Base-by-base conservation (phyloP, 2,888 invertebrate species). In the Neria commutata region DNA sequence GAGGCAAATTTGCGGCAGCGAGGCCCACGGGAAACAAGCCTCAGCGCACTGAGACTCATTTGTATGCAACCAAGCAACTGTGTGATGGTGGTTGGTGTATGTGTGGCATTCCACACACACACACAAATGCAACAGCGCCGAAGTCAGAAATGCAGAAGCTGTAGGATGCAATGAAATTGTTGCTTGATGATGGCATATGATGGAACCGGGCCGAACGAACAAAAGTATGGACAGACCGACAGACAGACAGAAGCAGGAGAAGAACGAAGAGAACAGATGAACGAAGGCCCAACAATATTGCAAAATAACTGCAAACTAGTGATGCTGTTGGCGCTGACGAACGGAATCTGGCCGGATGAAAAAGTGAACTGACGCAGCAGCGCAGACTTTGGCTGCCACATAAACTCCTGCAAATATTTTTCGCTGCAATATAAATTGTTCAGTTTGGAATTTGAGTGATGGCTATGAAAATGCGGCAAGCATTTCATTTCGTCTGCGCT, bases 41-140 rank as follows among this genome's bases (percentile, higher is more conserved):
- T n/a, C n/a, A n/a, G 16, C 53, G 40, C 54, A 29, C 45, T 50
- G 69, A 71, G 67, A 67, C 70, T 71, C 72, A 72, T 71, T 71
- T 72, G 64, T 67, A 71, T 71, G 71, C 70, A 71, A 67, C 66
- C 70, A 64, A 64, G 72, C 70, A 72, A 69, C 71, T n/a, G 69
- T 71, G 72, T 70, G 69, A 70, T 69, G 67, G 69, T 69, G 70
- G 72, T 60, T 67, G 61, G 49, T 58, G 63, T 60, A 66, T 56
- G 63, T 68, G 65, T 53, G n/a, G n/a, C n/a, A n/a, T n/a, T n/a
- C n/a, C 29, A 11, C 29, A 6, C 29, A 29, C 29, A 29, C 6
- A 11, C 29, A 29, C 29, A 29, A 8, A 29, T 29, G 29, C 29
- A 29, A 11, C 29, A n/a, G n/a, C n/a, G n/a, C n/a, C 47, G 48